Evolutionary conservation across 1,140 invertebrate species (phyloP), one percentile per base, ranked within the genome.

Genomic region (Lordiphosa stackelbergi): DNA sequence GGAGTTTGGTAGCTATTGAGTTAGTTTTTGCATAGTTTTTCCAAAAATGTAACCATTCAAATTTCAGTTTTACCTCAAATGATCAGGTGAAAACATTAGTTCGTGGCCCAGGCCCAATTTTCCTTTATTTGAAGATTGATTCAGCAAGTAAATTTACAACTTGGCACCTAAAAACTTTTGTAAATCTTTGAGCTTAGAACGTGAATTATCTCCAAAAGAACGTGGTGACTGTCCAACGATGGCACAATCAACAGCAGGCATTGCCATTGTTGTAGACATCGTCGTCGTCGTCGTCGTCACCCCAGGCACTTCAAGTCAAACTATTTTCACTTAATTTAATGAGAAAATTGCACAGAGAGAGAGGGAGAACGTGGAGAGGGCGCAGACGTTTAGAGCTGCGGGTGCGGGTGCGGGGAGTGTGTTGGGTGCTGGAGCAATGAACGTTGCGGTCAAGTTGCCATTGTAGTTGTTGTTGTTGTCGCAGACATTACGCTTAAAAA

Each of bases 281-380:
- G 62, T 19, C 47, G 48, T 35, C 54, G 47, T 22, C 51, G 41
- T 54, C 58, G 38, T 41, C 34, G 59, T 65, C 46, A 55, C 62
- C 51, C 53, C 59, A 49, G 40, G 36, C 37, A 63, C 49, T 66
- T 52, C 36, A 42, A 71, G 62, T 64, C 49, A 73, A 79, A 79
- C 74, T 79, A 81, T 79, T 79, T 79, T 75, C 75, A 70, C 73
- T 79, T 79, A 79, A 79, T 79, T 79, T 81, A 79, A 79, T 79
- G 62, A 81, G 62, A 81, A 64, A 71, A 79, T 81, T 79, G 68
- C 75, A 64, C 68, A 49, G 35, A 69, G 48, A 42, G 58, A 68
- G 57, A 63, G 40, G 19, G 62, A 19, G 19, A 19, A 49, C 40
- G 48, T 48, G 46, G 28, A 65, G 61, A 37, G 37, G 38, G 13